Evolutionary conservation across 2,113 vertebrate genomes (phyloP).

Genomic region (Pachypanchax playfairii): DNA sequence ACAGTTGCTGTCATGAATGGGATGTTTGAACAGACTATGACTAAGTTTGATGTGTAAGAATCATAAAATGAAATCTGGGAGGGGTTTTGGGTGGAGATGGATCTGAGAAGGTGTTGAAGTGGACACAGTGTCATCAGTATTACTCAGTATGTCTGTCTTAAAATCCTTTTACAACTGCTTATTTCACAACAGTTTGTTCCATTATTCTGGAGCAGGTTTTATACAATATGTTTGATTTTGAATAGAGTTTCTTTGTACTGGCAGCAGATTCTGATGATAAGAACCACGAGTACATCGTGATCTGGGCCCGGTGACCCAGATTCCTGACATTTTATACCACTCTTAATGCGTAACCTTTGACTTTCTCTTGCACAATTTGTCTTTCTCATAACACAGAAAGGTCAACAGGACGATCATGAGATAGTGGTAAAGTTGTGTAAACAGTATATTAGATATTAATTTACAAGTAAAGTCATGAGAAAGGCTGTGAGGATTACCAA

Average conservation of each 20-base stretch:
- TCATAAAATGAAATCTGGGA: neutral
- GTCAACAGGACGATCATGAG: neutral
- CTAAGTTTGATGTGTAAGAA: neutral
- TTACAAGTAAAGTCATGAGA: no score
- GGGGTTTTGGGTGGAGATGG: constrained; percentile 30
- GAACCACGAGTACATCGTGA: neutral
- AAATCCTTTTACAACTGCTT: neutral
- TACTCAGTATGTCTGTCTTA: no score
- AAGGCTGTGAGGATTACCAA: no score
- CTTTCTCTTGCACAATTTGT: neutral
- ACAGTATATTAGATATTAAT: neutral
- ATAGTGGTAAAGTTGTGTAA: constrained; percentile 1
- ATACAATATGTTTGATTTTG: no score
- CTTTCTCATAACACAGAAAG: neutral
- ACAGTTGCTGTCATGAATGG: neutral
- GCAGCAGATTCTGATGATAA: neutral
- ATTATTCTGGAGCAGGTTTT: no score
- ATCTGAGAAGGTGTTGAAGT: neutral
- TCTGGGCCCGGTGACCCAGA: constrained; percentile 2
- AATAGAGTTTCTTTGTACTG: neutral
- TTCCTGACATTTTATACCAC: constrained; percentile 3
- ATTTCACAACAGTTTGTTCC: neutral
- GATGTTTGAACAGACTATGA: neutral
- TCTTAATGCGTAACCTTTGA: neutral
- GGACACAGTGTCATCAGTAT: no score